Evolutionary conservation across 1,140 invertebrate species (phyloP).

Genomic region (Plectrocnemia conspersa): DNA sequence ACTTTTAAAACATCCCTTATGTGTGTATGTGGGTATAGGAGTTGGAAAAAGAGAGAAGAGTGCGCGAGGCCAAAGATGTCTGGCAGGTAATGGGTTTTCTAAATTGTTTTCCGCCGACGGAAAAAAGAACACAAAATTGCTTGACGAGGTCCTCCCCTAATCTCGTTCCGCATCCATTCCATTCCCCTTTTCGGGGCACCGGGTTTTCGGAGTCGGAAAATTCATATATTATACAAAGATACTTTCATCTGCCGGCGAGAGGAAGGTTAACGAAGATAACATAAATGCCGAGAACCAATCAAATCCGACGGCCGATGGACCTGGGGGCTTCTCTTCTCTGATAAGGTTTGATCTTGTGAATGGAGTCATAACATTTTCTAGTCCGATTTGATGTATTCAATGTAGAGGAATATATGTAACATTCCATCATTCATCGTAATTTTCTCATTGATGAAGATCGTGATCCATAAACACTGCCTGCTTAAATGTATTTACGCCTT

Average conservation of each 20-base stretch:
- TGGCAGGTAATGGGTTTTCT: slow-evolving; percentile 25
- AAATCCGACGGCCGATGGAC: too few species aligned
- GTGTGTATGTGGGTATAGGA: background rate
- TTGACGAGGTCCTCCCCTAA: slow-evolving; percentile 19
- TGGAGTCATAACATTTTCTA: too few species aligned
- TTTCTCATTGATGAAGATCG: too few species aligned
- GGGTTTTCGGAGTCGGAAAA: background rate
- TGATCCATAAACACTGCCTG: too few species aligned
- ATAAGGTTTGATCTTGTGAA: too few species aligned
- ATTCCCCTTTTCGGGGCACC: slow-evolving; percentile 7
- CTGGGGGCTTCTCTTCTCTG: too few species aligned
- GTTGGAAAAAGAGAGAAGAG: background rate
- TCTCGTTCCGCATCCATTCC: slow-evolving; percentile 19
- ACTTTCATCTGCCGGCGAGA: background rate
- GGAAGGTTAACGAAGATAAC: slow-evolving; percentile 2
- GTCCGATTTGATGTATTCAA: too few species aligned
- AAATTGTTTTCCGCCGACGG: slow-evolving; percentile 21
- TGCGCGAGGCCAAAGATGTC: slow-evolving; percentile 13
- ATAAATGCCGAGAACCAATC: slow-evolving; percentile 6
- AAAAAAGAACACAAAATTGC: slow-evolving; percentile 21
- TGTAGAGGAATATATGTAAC: too few species aligned
- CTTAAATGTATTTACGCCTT: too few species aligned
- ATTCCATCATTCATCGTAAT: too few species aligned
- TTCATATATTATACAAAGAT: background rate
- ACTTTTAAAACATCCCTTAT: too few species aligned